Conservation (phyloP, 2,888 invertebrate species). For the Spodoptera exigua region DNA sequence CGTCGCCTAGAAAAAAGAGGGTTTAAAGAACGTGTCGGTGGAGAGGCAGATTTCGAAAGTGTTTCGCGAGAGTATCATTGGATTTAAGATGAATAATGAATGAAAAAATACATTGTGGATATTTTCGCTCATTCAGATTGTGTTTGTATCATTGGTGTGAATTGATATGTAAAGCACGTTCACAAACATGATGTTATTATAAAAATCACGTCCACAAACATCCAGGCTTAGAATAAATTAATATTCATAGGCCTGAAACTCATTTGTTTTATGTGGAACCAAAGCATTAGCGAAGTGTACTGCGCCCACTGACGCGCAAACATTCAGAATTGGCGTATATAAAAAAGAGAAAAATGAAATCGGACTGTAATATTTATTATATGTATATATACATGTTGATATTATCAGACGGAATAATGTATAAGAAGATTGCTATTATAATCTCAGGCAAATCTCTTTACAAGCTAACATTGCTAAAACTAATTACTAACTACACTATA, state of each 20-base stretch:
- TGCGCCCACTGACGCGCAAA: background rate
- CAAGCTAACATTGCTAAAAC: slow-evolving; percentile 33
- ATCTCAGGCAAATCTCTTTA: slow-evolving; percentile 35
- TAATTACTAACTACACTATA: slow-evolving; percentile 49
- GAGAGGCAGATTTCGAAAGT: slow-evolving; percentile 47
- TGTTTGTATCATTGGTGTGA: slow-evolving; percentile 3
- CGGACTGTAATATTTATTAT: background rate
- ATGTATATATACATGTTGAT: background rate
- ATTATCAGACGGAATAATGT: background rate
- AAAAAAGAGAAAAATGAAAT: too few relatives aligned
- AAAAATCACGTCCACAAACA: slow-evolving; percentile 43
- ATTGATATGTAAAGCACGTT: slow-evolving; percentile 31
- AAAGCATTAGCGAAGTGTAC: slow-evolving; percentile 10
- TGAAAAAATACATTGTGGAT: slow-evolving; percentile 19
- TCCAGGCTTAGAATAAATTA: slow-evolving; percentile 25
- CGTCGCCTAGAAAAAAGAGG: slow-evolving; percentile 67
- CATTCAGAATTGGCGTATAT: slow-evolving; percentile 1
- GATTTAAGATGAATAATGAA: slow-evolving; percentile 19
- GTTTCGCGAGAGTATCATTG: slow-evolving; percentile 48
- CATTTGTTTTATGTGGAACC: slow-evolving; percentile 12
- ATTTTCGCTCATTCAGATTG: slow-evolving; percentile 13
- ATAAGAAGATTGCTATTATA: slow-evolving; percentile 17
- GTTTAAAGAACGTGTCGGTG: slow-evolving; percentile 51
- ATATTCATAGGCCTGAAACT: slow-evolving; percentile 21
- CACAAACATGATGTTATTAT: slow-evolving; percentile 28